Evolutionary conservation across 2,797 vertebrate species (phyloP).

Genomic region (Rhabdophis nuchalis): DNA sequence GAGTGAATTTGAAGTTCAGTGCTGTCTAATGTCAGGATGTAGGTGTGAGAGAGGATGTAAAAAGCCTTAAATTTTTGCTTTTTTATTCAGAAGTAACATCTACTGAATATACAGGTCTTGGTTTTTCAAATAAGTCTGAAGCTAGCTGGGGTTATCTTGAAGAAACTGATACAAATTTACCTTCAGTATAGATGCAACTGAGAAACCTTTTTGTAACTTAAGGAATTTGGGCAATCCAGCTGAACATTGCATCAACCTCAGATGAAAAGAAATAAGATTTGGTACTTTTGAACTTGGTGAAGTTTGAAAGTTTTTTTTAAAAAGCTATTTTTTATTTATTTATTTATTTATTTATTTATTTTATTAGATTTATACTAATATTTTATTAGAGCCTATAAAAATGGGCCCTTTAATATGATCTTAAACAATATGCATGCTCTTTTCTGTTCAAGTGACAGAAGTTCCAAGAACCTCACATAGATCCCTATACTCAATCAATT

Average conservation of each 20-base stretch:
- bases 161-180: neutral
- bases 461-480: neutral
- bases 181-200: neutral
- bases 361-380: too few relatives aligned
- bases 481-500: neutral
- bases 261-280: neutral
- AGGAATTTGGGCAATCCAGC: neutral
- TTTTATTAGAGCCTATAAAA: too few relatives aligned
- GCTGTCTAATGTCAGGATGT: neutral
- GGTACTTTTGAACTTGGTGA: neutral
- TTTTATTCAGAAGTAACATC: neutral
- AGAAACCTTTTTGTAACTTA: neutral
- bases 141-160: neutral
- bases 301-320: neutral
- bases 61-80: neutral
- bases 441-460: neutral
- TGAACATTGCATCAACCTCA: neutral
- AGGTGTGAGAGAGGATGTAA: neutral
- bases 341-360: too few relatives aligned
- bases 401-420: neutral
- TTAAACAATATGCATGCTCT: neutral
- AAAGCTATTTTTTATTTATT: too few relatives aligned
- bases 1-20: neutral
- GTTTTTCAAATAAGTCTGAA: neutral
- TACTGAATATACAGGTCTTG: neutral